phyloP scores from a whole-genome alignment of 2,113 vertebrate genomes.

The Dinomys branickii region DNA sequence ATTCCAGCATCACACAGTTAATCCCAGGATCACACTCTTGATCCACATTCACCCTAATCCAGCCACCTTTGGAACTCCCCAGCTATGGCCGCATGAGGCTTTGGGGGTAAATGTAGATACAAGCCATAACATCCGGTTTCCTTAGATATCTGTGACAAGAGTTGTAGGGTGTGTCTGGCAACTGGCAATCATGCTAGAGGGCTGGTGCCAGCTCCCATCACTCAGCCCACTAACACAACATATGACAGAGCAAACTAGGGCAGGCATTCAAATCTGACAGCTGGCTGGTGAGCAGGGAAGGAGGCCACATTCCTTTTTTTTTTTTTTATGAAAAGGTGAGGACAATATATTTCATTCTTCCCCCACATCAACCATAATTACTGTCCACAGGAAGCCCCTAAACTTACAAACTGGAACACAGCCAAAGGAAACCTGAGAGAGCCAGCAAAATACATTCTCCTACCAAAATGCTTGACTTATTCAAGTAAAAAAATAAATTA shows the following conservation, averaged over 20 bases:
- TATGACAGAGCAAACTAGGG: slow-evolving; percentile 76
- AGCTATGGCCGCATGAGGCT: background rate
- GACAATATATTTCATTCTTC: slow-evolving; percentile 51
- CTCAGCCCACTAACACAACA: slow-evolving; percentile 71
- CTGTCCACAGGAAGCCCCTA: background rate
- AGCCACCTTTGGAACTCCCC: background rate
- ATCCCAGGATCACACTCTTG: background rate
- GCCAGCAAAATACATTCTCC: background rate
- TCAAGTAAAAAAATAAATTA: slow-evolving; percentile 53
- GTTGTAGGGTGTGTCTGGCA: background rate
- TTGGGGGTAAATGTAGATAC: background rate
- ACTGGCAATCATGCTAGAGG: background rate
- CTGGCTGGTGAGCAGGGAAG: slow-evolving; percentile 62
- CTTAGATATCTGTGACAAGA: background rate
- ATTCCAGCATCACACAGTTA: background rate
- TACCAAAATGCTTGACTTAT: background rate
- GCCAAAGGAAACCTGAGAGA: slow-evolving; percentile 40
- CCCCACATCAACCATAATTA: background rate
- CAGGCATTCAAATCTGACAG: slow-evolving; percentile 79
- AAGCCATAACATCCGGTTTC: background rate
- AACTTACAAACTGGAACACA: background rate
- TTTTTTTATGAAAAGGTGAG: slow-evolving; percentile 65
- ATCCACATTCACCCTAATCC: background rate
- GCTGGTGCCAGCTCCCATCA: slow-evolving; percentile 72
- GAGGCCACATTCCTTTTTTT: slow-evolving; percentile 67